A percentile compares a stretch with the other conserved stretches of the same genome.
Evolutionary conservation across 2,797 vertebrate species (phyloP).

Genomic region (Notoglanidium macrostoma): DNA sequence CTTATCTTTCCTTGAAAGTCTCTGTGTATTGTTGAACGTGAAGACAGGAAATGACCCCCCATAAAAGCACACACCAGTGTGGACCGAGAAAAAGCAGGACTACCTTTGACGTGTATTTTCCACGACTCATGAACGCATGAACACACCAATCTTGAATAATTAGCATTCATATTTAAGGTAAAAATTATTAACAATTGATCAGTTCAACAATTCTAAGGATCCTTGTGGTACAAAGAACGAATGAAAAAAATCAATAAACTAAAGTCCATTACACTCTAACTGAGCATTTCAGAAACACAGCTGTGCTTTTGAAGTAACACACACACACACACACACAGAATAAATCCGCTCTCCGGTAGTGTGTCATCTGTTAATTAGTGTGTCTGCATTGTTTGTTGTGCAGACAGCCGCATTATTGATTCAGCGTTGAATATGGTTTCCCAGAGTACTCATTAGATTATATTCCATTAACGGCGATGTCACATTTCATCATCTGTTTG

Average conservation of each 20-base stretch:
- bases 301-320: neutral
- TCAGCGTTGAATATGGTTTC: constrained; percentile 31
- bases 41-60: neutral
- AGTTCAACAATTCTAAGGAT: neutral
- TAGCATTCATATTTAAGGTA: neutral
- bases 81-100: neutral
- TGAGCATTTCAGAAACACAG: neutral
- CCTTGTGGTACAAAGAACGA: neutral
- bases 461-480: constrained; percentile 23
- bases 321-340: too few relatives aligned
- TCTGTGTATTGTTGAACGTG: neutral
- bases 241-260: neutral
- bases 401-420: constrained; percentile 37
- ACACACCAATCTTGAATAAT: too few relatives aligned
- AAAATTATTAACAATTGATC: neutral
- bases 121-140: neutral
- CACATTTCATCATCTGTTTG: constrained; percentile 20
- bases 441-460: constrained; percentile 43
- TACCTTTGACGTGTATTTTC: neutral
- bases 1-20: neutral
- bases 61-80: neutral
- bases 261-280: neutral
- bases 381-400: constrained; percentile 15
- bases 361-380: constrained; percentile 1
- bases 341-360: neutral